phyloP scores from a whole-genome alignment of 1,140 invertebrate species.

The Drosophila pseudoananassae region DNA sequence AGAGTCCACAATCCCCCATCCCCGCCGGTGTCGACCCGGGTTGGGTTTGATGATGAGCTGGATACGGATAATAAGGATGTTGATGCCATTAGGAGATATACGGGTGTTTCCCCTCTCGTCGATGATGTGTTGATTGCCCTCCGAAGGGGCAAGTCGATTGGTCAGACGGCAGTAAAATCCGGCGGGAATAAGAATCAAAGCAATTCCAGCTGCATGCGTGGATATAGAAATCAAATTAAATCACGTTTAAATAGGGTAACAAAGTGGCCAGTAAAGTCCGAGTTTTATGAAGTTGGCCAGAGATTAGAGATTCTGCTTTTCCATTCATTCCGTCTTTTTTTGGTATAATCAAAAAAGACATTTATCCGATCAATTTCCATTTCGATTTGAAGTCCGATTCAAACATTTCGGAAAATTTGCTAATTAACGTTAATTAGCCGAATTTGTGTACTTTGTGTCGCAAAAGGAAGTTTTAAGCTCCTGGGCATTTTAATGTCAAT shows the following conservation, averaged over 20 bases:
- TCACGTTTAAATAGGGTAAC: constrained; percentile 55
- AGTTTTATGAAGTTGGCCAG: constrained; percentile 23
- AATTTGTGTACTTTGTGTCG: constrained; percentile 6
- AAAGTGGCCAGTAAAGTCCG: constrained; percentile 21
- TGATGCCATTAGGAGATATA: constrained; percentile 62
- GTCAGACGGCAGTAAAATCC: constrained; percentile 72
- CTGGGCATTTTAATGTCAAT: constrained; percentile 3
- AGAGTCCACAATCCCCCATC: neutral
- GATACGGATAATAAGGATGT: constrained; percentile 68
- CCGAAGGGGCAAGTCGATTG: constrained; percentile 59
- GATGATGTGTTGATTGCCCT: constrained; percentile 73
- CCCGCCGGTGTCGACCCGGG: neutral
- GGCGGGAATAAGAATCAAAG: constrained; percentile 23
- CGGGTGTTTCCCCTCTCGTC: constrained; percentile 11
- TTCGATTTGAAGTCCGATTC: neutral
- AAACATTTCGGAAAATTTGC: neutral
- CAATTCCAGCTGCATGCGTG: constrained; percentile 21
- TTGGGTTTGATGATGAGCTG: constrained; percentile 58
- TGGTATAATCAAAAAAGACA: neutral
- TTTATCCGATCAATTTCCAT: constrained; percentile 10
- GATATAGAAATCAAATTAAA: constrained; percentile 66
- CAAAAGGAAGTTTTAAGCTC: constrained; percentile 36
- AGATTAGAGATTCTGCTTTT: neutral
- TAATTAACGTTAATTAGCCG: constrained; percentile 47
- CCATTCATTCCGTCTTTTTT: neutral